Evolutionary conservation across 2,888 invertebrate genomes (phyloP).

Genomic region (Cerceris ruficornis): DNA sequence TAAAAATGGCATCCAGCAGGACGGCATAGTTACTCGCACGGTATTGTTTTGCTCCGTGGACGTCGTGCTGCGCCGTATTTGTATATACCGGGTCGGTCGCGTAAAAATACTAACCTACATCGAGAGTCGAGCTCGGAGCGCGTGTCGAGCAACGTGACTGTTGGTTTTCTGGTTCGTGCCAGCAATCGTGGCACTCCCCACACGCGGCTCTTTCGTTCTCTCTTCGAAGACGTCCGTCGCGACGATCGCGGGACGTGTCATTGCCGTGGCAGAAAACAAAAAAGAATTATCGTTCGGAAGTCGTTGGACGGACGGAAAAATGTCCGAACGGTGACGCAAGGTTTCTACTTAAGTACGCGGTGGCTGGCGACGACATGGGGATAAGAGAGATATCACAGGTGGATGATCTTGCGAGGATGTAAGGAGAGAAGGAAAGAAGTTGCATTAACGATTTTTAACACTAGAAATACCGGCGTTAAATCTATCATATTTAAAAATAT

Average conservation of each 20-base stretch:
- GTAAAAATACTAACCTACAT: slow-evolving; percentile 79
- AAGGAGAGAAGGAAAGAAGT: too few relatives aligned
- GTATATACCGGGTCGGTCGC: slow-evolving; percentile 57
- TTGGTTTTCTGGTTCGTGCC: slow-evolving; percentile 44
- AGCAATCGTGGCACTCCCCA: slow-evolving; percentile 34
- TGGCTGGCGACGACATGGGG: too few relatives aligned
- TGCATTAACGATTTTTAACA: too few relatives aligned
- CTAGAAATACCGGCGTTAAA: too few relatives aligned
- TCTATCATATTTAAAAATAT: too few relatives aligned
- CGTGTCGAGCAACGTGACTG: slow-evolving; percentile 80
- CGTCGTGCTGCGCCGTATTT: slow-evolving; percentile 35
- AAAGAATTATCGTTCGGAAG: background rate
- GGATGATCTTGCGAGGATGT: too few relatives aligned
- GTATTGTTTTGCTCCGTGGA: slow-evolving; percentile 37
- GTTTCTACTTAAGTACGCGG: too few relatives aligned
- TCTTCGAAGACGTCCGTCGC: slow-evolving; percentile 8
- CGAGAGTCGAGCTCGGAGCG: slow-evolving; percentile 62
- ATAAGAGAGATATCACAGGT: too few relatives aligned
- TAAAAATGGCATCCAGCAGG: background rate
- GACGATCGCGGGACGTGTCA: slow-evolving; percentile 13
- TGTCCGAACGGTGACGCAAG: background rate
- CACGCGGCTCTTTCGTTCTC: slow-evolving; percentile 17
- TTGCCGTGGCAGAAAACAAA: background rate
- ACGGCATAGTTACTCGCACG: background rate
- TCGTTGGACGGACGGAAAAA: background rate